Percentiles rank a stretch among this genome's conserved stretches.
Conservation (phyloP, 2,797 vertebrate species). For the Fundulus diaphanus region DNA sequence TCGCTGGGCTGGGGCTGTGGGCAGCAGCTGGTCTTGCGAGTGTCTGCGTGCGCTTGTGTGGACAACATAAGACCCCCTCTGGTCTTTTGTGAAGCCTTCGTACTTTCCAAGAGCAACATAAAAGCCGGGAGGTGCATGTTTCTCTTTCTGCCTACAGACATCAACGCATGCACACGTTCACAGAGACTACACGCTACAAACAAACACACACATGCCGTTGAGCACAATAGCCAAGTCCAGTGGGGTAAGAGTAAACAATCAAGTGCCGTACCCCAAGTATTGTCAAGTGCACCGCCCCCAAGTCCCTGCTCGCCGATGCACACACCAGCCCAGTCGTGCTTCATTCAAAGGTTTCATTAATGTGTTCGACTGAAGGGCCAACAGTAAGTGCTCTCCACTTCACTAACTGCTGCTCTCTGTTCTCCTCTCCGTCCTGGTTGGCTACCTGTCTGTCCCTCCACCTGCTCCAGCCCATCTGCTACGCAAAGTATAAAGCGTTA, state of each 20-base stretch:
- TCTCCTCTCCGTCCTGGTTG: conserved; percentile 44
- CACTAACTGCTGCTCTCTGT: conserved; percentile 78
- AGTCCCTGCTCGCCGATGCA: conserved; percentile 7
- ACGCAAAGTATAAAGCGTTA: not conserved
- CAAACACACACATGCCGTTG: conserved; percentile 17
- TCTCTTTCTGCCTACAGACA: conserved; percentile 56
- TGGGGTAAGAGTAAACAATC: conserved; percentile 74
- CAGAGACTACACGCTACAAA: not conserved
- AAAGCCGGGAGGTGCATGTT: conserved; percentile 49
- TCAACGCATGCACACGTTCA: conserved; percentile 20
- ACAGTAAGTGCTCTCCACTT: conserved; percentile 81
- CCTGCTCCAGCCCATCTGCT: conserved; percentile 50
- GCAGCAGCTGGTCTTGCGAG: conserved; percentile 73
- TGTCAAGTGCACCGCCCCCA: conserved; percentile 54
- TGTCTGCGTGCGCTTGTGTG: conserved; percentile 52
- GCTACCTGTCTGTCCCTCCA: conserved; percentile 47
- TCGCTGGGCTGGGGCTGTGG: conserved; percentile 68
- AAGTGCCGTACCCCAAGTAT: conserved; percentile 63
- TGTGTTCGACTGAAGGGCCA: conserved; percentile 66
- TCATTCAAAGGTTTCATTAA: conserved; percentile 76
- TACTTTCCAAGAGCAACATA: conserved; percentile 43
- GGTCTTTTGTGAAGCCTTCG: conserved; percentile 64
- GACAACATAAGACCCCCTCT: conserved; percentile 56
- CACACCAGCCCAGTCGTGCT: conserved; percentile 61
- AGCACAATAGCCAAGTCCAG: conserved; percentile 63